Conservation (phyloP, 2,113 vertebrate genomes). For the Halcyon senegalensis region DNA sequence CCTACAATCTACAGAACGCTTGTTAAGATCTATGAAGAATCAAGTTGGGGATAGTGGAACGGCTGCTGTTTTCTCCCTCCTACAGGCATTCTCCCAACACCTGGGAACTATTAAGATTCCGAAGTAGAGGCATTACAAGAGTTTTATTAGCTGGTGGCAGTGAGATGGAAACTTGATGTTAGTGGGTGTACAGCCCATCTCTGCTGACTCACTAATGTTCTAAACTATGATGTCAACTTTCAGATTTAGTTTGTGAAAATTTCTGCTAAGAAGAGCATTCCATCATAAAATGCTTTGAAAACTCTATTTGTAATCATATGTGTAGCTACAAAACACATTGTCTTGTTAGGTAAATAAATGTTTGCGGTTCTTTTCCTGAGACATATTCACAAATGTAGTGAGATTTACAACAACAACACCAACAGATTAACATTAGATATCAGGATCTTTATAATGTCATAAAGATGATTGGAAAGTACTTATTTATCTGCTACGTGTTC, state of each 20-base stretch:
- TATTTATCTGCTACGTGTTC: not conserved
- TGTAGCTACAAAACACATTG: not conserved
- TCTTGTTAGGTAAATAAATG: not conserved
- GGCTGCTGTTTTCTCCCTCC: conserved; percentile 1
- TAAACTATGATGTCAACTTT: conserved; percentile 29
- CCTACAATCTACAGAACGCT: not conserved
- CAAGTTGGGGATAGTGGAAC: not conserved
- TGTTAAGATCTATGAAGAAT: not conserved
- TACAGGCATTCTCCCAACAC: conserved; percentile 13
- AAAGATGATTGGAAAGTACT: not conserved
- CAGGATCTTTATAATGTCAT: not conserved
- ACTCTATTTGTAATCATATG: not conserved
- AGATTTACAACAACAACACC: not conserved
- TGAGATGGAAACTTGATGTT: conserved; percentile 31
- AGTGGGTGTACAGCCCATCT: conserved; percentile 41
- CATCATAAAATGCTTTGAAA: not conserved
- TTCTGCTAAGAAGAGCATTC: not conserved
- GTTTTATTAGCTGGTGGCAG: conserved; percentile 56
- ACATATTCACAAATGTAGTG: not conserved
- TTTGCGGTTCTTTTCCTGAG: not conserved
- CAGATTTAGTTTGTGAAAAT: conserved; percentile 9
- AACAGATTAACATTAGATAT: not conserved
- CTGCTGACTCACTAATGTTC: conserved; percentile 55
- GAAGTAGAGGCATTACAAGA: not conserved
- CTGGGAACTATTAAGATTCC: conserved; percentile 5